Evolutionary conservation across 1,140 invertebrate species (phyloP).

Genomic region (Penaeus indicus): DNA sequence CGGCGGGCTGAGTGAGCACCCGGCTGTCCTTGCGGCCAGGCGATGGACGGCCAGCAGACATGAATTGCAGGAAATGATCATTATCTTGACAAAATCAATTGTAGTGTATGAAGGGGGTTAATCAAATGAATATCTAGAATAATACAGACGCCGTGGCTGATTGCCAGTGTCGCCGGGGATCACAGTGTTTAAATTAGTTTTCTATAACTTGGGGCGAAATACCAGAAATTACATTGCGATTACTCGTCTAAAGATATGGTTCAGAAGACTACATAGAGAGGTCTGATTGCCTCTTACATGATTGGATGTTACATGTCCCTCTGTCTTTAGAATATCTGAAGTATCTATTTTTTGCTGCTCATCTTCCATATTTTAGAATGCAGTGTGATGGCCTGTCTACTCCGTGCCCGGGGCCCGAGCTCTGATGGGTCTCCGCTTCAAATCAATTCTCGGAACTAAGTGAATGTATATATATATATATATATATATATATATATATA

Average conservation of each 20-base stretch:
- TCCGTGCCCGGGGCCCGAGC: too few species aligned
- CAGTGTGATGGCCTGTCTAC: too few species aligned
- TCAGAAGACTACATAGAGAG: conserved; percentile 35
- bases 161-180: conserved; percentile 52
- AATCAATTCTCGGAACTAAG: too few species aligned
- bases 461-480: too few species aligned
- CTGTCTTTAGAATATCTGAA: background rate
- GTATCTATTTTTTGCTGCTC: too few species aligned
- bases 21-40: conserved; percentile 35
- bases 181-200: conserved; percentile 58
- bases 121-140: conserved; percentile 60
- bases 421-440: too few species aligned
- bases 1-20: conserved; percentile 47
- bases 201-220: conserved; percentile 51
- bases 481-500: too few species aligned
- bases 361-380: too few species aligned
- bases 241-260: conserved; percentile 56
- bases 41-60: conserved; percentile 52
- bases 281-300: conserved; percentile 38
- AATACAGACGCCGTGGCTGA: conserved; percentile 47
- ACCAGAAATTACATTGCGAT: conserved; percentile 55
- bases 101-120: conserved; percentile 58
- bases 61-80: conserved; percentile 61
- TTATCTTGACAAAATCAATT: conserved; percentile 61
- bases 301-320: conserved; percentile 34